Base-by-base conservation (phyloP, 2,113 vertebrate genomes). In the Antigone vipio region DNA sequence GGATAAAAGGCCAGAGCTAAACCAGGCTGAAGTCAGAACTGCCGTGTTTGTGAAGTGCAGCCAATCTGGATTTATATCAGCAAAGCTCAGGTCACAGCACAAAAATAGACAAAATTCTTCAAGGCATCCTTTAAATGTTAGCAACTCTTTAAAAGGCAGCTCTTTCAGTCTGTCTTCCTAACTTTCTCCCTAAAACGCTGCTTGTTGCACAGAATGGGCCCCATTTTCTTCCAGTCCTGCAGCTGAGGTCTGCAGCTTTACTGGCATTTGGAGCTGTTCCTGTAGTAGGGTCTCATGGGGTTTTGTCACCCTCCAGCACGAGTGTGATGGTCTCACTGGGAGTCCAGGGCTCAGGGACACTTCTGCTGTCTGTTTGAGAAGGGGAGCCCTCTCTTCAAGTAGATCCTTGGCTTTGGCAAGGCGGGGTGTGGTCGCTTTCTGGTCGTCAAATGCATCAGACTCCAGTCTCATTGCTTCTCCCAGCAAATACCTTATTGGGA, bases 81-180 rank as follows among this genome's bases (percentile, higher is more conserved):
- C 80, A 89, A 93, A 91, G 69, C 87, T 93, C 86, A 64, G 44
- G 71, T 74, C 60, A 20, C 6, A 4, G 69, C 62, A 86, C 83
- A 89, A 79, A 96, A 94, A 90, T 75, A 88, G 80, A 79, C 22
- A 56, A 60, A 64, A 83, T 53, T 90, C 67, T 95, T 92, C 76
- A 74, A 89, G 69, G 74, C 74, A 72, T 26, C 5, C 44, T 93
- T 88, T 85, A 60, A 82, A 85, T 15, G 21, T 68, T 78, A 91
- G 40, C 81, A 85, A 14, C 58, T 68, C 73, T 92, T 85, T 89
- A 56, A 89, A 78, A 73, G 5, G 71, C 64, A 59, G 52, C 40
- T 38, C 53, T 92, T 79, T 85, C 90, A 60, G 27, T 9, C 62
- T 60, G 2, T 56, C 74, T 35, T 85, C 52, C 49, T 47, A 23